Conservation (phyloP, 2,113 vertebrate genomes). For the Chunga burmeisteri region DNA sequence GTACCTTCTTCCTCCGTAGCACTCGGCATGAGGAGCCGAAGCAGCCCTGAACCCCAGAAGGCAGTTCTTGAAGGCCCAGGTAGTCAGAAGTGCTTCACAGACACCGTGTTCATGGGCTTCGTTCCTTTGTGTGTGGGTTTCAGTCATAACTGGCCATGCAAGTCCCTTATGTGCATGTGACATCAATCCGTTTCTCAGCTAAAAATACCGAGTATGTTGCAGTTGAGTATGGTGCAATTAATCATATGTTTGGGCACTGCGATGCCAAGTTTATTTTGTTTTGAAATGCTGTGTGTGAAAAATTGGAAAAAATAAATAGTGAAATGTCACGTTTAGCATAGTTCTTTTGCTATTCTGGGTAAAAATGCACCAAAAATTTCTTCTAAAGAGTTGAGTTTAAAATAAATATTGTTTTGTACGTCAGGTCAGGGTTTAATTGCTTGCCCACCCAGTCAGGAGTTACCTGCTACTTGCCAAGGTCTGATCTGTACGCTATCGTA, state of each 20-base stretch:
- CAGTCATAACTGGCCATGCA: not conserved
- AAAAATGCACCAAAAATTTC: not conserved
- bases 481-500: not conserved
- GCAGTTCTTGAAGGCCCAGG: not conserved
- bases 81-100: not conserved
- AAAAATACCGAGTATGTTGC: rapidly evolving
- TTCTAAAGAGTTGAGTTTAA: not conserved
- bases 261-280: not conserved
- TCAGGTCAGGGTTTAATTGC: not conserved
- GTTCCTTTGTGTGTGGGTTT: not conserved
- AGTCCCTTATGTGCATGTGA: not conserved
- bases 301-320: not conserved
- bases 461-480: not conserved
- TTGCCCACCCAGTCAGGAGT: not conserved
- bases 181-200: not conserved
- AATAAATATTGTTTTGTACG: not conserved
- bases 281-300: not conserved
- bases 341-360: not conserved
- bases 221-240: not conserved
- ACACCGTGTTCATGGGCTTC: rapidly evolving
- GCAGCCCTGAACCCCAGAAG: not conserved
- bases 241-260: not conserved
- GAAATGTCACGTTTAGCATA: not conserved
- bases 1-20: not conserved
- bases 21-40: not conserved